Evolutionary conservation across 2,888 invertebrate genomes (phyloP).

Genomic region (Polia nebulosa): DNA sequence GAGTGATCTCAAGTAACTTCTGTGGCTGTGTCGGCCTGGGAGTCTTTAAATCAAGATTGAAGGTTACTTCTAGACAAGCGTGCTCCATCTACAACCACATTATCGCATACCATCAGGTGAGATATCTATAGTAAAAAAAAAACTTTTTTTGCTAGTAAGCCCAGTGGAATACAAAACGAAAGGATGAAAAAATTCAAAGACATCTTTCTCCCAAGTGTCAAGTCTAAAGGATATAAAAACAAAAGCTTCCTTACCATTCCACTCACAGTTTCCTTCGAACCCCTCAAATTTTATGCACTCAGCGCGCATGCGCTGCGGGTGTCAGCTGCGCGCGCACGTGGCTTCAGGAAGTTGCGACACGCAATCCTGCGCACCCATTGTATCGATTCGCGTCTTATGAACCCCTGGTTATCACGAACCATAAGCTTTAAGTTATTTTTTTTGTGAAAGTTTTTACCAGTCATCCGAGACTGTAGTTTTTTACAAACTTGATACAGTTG

Average conservation of each 20-base stretch:
- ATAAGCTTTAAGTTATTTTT: conserved; percentile 29
- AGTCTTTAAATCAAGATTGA: too few species aligned
- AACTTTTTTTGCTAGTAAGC: neutral
- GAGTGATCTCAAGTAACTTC: neutral
- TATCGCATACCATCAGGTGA: too few species aligned
- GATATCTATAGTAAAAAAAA: too few species aligned
- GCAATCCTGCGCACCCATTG: conserved; percentile 76
- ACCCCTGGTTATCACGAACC: conserved; percentile 53
- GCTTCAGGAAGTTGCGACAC: conserved; percentile 72
- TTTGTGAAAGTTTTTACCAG: neutral
- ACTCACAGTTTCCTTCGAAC: conserved; percentile 52
- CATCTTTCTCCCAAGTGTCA: conserved; percentile 9
- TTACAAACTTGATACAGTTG: conserved; percentile 2
- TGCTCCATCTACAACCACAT: too few species aligned
- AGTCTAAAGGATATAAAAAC: conserved; percentile 55
- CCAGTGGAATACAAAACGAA: neutral
- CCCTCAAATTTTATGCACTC: conserved; percentile 43
- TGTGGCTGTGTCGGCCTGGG: too few species aligned
- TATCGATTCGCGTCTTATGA: conserved; percentile 66
- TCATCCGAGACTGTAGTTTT: conserved; percentile 10
- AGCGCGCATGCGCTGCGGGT: conserved; percentile 79
- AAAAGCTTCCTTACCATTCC: conserved; percentile 55
- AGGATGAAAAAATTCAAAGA: neutral
- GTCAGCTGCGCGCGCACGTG: conserved; percentile 83
- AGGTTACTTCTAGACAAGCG: too few species aligned